Base-by-base conservation (phyloP, 2,113 vertebrate genomes). In the Rhinoderma darwinii region DNA sequence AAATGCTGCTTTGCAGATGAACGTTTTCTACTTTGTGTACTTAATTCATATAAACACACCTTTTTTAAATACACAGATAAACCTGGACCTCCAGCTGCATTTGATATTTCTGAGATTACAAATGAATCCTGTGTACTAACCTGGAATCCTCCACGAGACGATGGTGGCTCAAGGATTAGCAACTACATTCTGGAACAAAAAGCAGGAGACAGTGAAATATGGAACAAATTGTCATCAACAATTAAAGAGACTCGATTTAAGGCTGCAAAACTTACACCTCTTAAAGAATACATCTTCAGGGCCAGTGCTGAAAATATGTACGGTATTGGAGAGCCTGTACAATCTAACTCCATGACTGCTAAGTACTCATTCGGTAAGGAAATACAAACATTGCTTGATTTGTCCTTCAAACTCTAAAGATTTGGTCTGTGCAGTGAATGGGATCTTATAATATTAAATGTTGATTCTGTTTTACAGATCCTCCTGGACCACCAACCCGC, bases 231-330 rank as follows among this genome's bases (percentile, higher is more conserved):
- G 50, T 99, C 98, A 2, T 96, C 98, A 39, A 99, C 98, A 0
- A 94, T 99, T 79, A 99, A 99, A 88, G 96, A 97, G 56, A 99
- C 98, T 88, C 95, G 94, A 15, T 99, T 96, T 91, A 97, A 96
- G 89, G 97, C 97, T 56, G 93, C 93, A 84, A 98, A 98, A 88
- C 95, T 99, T 88, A 96, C 47, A 8, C 90, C 97, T 79, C 90
- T 96, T 90, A 99, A 98, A 90, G 98, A 99, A 91, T 99, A 99
- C 25, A 76, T 98, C 86, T 99, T 99, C 91, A 95, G 97, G 91
- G 93, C 99, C 88, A 97, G 96, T 79, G 98, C 98, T 82, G 98
- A 99, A 92, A 99, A 99, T 88, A 99, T 98, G 95, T 99, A 98
- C 7, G 98, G 98, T 81, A 92, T 99, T 63, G 97, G 98, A 0